Evolutionary conservation across 2,797 vertebrate genomes (phyloP), one percentile per base, ranked within the genome.

Genomic region (Mormyrops boulengeri): DNA sequence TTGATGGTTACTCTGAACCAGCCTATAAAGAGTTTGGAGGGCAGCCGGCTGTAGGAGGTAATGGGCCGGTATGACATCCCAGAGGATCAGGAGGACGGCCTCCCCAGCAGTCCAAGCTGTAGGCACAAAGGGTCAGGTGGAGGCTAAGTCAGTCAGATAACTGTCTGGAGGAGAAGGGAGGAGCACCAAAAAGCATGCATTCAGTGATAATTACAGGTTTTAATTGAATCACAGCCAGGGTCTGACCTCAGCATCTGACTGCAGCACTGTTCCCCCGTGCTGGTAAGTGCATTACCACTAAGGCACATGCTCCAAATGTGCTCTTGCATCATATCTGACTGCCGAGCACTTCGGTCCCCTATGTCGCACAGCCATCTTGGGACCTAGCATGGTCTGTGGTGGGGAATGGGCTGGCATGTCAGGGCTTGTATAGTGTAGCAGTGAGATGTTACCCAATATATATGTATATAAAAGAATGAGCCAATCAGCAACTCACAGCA

Each of bases 201-300:
- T 94, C 91, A 91, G 93, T 95, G 94, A 96, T 96, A 95, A 95
- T 95, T 89, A 90, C 93, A 94, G 95, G 96, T 96, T 95, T 95
- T 96, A 96, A 96, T 96, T 95, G 95, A 95, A 96, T 96, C 96
- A 95, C 93, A 87, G 80, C 77, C 47, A 52, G 57, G 87, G 82
- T 88, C 88, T 92, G 90, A 92, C 90, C 90, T 89, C 88, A 82
- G 84, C 93, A 94, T 93, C 94, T 93, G 92, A 93, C 93, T 94
- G 92, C 94, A 94, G 94, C 92, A 30, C 94, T 92, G 91, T 57
- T 87, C 49, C 89, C 66, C 30, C 4, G 26, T 92, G 80, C 53
- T 82, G 41, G 47, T 34, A 85, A 60, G 89, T 92, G 93, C 93
- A 90, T 94, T 92, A 89, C 92, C 92, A 93, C 93, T 66, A 30